A percentile compares a stretch with the other conserved stretches of the same genome.
Evolutionary conservation across 2,888 invertebrate species (phyloP).

Genomic region (Ochropleura plecta): DNA sequence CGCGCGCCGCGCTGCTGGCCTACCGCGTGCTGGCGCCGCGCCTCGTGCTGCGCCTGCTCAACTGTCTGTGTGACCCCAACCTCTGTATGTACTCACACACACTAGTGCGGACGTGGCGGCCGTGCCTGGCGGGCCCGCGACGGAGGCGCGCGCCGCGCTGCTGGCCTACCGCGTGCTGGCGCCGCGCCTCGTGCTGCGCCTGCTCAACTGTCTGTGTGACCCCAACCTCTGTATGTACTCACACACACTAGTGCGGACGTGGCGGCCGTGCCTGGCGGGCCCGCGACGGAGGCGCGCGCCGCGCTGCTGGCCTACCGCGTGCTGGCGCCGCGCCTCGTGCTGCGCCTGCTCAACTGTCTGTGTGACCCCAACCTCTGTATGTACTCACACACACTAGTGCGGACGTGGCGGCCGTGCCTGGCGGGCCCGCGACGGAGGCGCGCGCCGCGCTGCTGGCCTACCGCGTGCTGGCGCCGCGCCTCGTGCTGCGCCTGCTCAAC

Average conservation of each 20-base stretch:
- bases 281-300: constrained; percentile 70
- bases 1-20: constrained; percentile 74
- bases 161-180: constrained; percentile 80
- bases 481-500: constrained; percentile 72
- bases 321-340: constrained; percentile 78
- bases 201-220: no score
- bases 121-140: constrained; percentile 61
- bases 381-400: constrained; percentile 57
- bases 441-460: constrained; percentile 76
- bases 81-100: no score
- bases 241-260: constrained; percentile 56
- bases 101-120: constrained; percentile 44
- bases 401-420: constrained; percentile 55
- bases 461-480: constrained; percentile 80
- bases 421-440: constrained; percentile 62
- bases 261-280: constrained; percentile 54
- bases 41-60: no score
- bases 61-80: no score
- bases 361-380: no score
- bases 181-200: constrained; percentile 75
- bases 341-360: no score
- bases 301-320: constrained; percentile 78
- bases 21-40: constrained; percentile 82
- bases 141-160: constrained; percentile 73
- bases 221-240: no score